A percentile compares a stretch with the other conserved stretches of the same genome.
These are phyloP conservation scores for Calliopsis andreniformis DNA, from an alignment of 1,140 invertebrate genomes.

Conservation along the genomic window DNA sequence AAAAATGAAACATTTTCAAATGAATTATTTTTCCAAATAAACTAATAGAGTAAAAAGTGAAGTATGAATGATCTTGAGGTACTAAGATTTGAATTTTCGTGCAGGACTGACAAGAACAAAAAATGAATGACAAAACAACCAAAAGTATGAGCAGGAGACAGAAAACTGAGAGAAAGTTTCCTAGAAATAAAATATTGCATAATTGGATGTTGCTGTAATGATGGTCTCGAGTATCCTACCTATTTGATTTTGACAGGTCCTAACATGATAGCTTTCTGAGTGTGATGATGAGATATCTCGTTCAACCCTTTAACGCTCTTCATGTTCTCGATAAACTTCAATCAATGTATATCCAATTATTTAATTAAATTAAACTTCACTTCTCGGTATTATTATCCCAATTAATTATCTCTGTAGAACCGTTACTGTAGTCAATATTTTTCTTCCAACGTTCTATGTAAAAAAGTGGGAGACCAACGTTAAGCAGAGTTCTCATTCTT, in stretches of 20 bases:
- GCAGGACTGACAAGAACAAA: not conserved
- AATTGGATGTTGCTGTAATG: not conserved
- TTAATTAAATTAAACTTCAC: not conserved
- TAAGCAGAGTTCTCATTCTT: not conserved
- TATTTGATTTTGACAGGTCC: not conserved
- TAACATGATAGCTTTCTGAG: not conserved
- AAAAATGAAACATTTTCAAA: too few relatives aligned
- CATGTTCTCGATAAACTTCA: not conserved
- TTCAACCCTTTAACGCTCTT: conserved; percentile 19
- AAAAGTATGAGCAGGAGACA: not conserved
- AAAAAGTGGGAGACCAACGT: not conserved
- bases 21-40: not conserved
- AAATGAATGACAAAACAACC: not conserved
- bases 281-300: not conserved
- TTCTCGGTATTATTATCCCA: too few relatives aligned
- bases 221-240: conserved; percentile 4
- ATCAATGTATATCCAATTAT: not conserved
- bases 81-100: not conserved
- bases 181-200: not conserved
- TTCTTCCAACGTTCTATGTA: too few relatives aligned
- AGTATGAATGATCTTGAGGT: not conserved
- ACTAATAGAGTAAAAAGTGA: not conserved
- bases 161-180: not conserved
- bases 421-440: too few relatives aligned
- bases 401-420: too few relatives aligned